Base-by-base conservation (phyloP, 2,113 vertebrate genomes). In the Piprites chloris region DNA sequence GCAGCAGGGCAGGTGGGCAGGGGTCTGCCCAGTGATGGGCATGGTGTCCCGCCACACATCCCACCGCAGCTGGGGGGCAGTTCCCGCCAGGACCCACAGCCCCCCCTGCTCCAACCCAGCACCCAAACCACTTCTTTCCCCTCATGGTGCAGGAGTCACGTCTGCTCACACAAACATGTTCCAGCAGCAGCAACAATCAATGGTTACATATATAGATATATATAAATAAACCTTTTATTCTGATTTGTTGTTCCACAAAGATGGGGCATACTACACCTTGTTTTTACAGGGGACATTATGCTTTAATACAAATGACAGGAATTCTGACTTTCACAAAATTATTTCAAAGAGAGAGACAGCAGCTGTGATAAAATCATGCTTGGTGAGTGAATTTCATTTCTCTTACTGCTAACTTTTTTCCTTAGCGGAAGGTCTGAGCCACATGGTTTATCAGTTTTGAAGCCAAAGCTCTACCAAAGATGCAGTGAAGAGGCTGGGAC, bases 261-360 rank as follows among this genome's bases (percentile, higher is more conserved):
- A 72, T 52, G 62, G 74, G 53, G 9, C 35, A 62, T 30, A 81
- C 62, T 22, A 39, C 58, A 37, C 63, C 81, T 58, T 46, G 52
- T 73, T 78, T 78, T 89, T 85, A 39, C 42, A 78, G 35, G 39
- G 19, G 65, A 86, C 94, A 89, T 75, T 65, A 50, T 32, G 63
- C 65, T 94, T 81, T 95, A 87, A 77, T 53, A 92, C 77, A 89
- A 93, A 53, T 85, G 28, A 94, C 76, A 91, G 67, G 42, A 55
- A 95, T 81, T 81, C 55, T 81, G 68, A 59, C 55, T 76, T 50
- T 17, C 35, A 85, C 32, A 47, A 72, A 84, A 83, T 85, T 30
- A 21, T 74, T 96, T 92, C 73, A 87, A 15, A 67, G 59, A 78
- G 6, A 30, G 20, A 93, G 33, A 76, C 12, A 85, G 84, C 53